A percentile compares a stretch with the other conserved stretches of the same genome.
These are phyloP conservation scores for Phalanger gymnotis DNA, from an alignment of 2,797 vertebrate genomes.

Conservation along the genomic window DNA sequence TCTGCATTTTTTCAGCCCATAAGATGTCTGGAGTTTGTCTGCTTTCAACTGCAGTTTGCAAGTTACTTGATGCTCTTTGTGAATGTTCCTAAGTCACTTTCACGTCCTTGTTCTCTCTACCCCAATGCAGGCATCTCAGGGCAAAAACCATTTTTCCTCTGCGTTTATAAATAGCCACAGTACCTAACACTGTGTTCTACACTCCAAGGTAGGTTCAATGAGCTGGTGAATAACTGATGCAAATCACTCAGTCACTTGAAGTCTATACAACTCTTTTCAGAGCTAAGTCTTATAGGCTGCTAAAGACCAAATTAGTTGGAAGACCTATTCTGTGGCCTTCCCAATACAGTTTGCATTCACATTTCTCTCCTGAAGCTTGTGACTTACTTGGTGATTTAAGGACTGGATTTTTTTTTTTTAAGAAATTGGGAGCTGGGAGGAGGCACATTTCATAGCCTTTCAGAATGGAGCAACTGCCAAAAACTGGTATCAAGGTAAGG, in stretches of 20 bases:
- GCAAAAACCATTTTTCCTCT: neutral
- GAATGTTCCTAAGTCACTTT: neutral
- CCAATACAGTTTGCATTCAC: slow-evolving; percentile 47
- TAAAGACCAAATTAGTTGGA: slow-evolving; percentile 42
- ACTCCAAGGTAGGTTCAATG: neutral
- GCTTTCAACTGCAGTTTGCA: neutral
- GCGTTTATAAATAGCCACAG: neutral
- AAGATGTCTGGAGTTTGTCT: neutral
- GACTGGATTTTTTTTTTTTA: neutral
- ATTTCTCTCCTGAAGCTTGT: slow-evolving; percentile 50
- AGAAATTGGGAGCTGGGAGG: neutral
- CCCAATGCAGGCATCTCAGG: neutral
- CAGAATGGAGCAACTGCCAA: slow-evolving; percentile 44
- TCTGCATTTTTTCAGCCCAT: neutral
- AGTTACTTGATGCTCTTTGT: neutral
- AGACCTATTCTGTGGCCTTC: slow-evolving; percentile 23
- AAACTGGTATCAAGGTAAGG: slow-evolving; percentile 41
- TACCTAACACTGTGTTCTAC: neutral
- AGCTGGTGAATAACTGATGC: slow-evolving; percentile 1
- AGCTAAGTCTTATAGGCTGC: slow-evolving; percentile 10
- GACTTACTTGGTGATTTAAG: slow-evolving; percentile 39
- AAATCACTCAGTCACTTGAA: slow-evolving; percentile 21
- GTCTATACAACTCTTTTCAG: slow-evolving; percentile 3
- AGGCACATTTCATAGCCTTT: slow-evolving; percentile 14
- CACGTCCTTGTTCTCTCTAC: neutral